Evolutionary conservation across 2,113 vertebrate genomes (phyloP), one percentile per base, ranked within the genome.

Genomic region (Morphnarchus princeps): DNA sequence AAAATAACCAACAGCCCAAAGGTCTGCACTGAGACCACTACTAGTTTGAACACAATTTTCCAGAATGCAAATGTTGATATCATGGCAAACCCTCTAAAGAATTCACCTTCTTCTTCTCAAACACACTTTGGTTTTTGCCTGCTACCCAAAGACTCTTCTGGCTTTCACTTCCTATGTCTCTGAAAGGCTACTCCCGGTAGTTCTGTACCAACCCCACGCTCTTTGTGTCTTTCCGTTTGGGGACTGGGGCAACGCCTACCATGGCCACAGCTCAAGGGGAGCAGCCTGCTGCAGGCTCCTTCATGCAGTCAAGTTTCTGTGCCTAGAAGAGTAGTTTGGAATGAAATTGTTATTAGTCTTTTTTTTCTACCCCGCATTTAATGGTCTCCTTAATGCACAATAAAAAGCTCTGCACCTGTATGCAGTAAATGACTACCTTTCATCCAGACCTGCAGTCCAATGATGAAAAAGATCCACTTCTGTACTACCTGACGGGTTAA

Each of bases 341-440:
- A 92, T 95, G 9, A 49, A 86, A 29, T 61, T 69, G 32, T 47
- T 92, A 71, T 87, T 90, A 76, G 40, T 63, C 21, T 50, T 91
- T 84, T 22, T 90, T 76, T 90, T 71, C 66, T 50, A 70, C 2
- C 7, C 4, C 0, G 1, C 13, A 28, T 89, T 73, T 70, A 50
- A 40, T 93, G 91, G 92, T 90, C 84, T 90, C 40, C 57, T 85
- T 82, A 84, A 70, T 15, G 86, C 42, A 77, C 43, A 63, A 76
- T 94, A 71, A 96, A 96, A 97, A 91, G n/a, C 16, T 58, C 49
- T 71, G 22, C 10, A 65, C 52, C 55, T 76, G 6, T 58, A 10
- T 42, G 16, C 24, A 38, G 58, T 17, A 86, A 40, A 12, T 71
- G 21, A 34, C 25, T 78, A 73, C 34, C 15, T 93, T 89, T 61